phyloP scores from a whole-genome alignment of 2,888 invertebrate species.

The Prionchulus punctatus region DNA sequence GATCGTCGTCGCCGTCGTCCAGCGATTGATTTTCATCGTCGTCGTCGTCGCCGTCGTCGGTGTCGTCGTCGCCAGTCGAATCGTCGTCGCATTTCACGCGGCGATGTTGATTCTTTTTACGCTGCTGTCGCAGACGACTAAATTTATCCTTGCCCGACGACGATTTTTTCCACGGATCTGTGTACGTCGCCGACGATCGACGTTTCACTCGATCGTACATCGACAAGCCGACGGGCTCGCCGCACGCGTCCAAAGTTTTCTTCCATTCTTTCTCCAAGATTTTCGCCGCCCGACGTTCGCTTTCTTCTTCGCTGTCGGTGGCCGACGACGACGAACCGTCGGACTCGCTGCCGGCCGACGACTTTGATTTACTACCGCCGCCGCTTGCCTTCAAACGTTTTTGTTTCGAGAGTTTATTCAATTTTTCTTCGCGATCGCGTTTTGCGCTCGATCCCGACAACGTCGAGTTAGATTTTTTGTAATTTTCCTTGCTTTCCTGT shows the following conservation, averaged over 20 bases:
- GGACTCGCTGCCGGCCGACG: not conserved
- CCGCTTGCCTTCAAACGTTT: not conserved
- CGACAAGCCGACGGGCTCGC: constrained; percentile 14
- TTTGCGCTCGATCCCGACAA: no score
- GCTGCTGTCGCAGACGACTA: constrained; percentile 8
- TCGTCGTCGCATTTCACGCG: not conserved
- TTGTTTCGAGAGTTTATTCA: not conserved
- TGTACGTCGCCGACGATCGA: constrained; percentile 8
- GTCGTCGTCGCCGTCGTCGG: not conserved
- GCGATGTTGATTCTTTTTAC: not conserved
- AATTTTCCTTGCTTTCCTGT: not conserved
- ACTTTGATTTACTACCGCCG: not conserved
- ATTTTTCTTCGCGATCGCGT: not conserved
- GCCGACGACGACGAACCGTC: not conserved
- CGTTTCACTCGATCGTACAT: constrained; percentile 24
- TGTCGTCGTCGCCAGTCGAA: not conserved
- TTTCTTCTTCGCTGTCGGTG: not conserved
- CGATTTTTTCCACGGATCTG: not conserved
- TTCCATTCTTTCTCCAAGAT: constrained; percentile 5
- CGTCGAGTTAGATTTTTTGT: not conserved
- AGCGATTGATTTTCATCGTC: no score
- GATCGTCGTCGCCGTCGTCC: not conserved
- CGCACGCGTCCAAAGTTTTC: constrained; percentile 1
- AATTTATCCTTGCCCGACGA: not conserved
- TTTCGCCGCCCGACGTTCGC: not conserved